These are phyloP conservation scores for Turnix velox DNA, from an alignment of 2,113 vertebrate genomes.

Conservation along the genomic window DNA sequence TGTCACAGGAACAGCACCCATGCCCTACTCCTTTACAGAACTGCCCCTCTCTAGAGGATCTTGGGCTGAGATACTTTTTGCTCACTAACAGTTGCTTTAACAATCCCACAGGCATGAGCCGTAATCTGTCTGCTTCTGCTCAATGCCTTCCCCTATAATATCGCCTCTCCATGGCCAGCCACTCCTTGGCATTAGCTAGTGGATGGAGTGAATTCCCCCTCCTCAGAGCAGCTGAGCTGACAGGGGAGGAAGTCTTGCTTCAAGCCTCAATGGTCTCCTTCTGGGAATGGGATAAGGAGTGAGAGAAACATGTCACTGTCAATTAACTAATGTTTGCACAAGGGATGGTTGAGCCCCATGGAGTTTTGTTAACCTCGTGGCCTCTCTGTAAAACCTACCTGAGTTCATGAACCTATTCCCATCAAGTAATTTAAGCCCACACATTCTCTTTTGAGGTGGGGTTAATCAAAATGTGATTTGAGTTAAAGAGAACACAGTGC, in stretches of 20 bases:
- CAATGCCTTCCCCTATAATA: neutral
- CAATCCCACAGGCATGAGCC: neutral
- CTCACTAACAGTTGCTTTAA: neutral
- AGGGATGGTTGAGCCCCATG: neutral
- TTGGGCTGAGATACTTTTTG: neutral
- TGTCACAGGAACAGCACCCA: accelerated
- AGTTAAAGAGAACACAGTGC: neutral
- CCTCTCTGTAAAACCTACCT: conserved; percentile 23
- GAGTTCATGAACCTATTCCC: conserved; percentile 34
- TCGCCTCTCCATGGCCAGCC: neutral
- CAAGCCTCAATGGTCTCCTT: neutral
- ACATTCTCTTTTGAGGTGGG: neutral
- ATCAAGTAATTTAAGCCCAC: neutral
- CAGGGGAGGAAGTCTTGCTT: neutral
- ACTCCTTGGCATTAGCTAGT: neutral
- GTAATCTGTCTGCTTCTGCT: neutral
- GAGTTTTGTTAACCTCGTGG: conserved; percentile 45
- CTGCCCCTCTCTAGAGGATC: neutral
- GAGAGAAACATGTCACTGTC: conserved; percentile 29
- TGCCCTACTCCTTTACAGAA: neutral
- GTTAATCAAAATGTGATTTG: neutral
- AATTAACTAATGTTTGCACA: conserved; percentile 48
- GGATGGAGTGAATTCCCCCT: neutral
- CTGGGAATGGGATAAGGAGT: neutral
- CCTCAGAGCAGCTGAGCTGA: neutral